phyloP scores from a whole-genome alignment of 1,140 invertebrate species.

The Aphis craccivora region DNA sequence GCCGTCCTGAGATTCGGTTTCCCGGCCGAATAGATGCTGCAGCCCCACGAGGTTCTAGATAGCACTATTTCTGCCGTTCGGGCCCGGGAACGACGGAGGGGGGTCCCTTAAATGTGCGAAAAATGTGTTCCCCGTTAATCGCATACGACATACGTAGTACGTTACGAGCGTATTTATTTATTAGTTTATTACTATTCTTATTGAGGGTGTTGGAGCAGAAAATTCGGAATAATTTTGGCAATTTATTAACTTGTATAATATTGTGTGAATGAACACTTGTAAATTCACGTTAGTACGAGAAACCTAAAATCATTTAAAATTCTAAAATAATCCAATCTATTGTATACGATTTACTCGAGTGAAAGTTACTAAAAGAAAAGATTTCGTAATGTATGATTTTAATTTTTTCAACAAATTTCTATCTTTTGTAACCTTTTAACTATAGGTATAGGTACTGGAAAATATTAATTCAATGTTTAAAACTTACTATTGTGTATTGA shows the following conservation, averaged over 20 bases:
- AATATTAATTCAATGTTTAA: not conserved
- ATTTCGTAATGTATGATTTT: not conserved
- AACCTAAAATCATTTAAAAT: not conserved
- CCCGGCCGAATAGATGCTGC: constrained; percentile 61
- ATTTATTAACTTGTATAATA: not conserved
- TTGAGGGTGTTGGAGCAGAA: not conserved
- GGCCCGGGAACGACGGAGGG: not conserved
- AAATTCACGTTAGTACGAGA: not conserved
- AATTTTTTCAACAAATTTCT: not conserved
- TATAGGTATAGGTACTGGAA: not conserved
- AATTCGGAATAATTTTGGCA: not conserved
- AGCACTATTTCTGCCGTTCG: not conserved
- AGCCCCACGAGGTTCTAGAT: constrained; percentile 61
- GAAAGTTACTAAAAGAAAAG: not conserved
- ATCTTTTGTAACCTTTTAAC: no score
- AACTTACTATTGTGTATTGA: not conserved
- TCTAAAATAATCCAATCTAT: not conserved
- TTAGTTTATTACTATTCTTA: not conserved
- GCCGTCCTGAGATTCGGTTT: constrained; percentile 60
- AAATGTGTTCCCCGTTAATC: not conserved
- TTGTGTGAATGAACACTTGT: no score
- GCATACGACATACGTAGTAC: not conserved
- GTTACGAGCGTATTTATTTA: not conserved
- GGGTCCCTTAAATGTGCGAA: not conserved
- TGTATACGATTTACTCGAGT: not conserved